Evolutionary conservation across 2,113 vertebrate genomes (phyloP).

Genomic region (Syrrhaptes paradoxus): DNA sequence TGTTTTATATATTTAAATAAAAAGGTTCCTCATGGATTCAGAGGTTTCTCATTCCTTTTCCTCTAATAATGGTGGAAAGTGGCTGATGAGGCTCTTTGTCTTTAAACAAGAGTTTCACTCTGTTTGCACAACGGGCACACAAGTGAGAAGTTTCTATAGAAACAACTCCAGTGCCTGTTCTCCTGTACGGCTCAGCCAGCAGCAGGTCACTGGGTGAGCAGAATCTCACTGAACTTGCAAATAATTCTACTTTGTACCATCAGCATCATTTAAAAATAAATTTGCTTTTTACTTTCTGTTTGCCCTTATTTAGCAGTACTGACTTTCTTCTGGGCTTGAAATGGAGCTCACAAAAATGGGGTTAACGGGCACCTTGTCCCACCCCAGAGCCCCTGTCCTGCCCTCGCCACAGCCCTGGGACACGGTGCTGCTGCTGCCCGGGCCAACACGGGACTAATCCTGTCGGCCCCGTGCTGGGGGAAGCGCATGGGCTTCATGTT

Average conservation of each 20-base stretch:
- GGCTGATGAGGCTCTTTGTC: background rate
- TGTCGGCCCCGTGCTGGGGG: too few relatives aligned
- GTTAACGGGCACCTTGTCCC: background rate
- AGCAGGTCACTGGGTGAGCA: too few relatives aligned
- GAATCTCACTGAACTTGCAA: too few relatives aligned
- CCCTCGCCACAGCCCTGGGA: too few relatives aligned
- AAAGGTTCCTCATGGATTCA: background rate
- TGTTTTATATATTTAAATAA: constrained; percentile 69
- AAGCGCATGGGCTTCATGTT: background rate
- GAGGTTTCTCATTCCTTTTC: background rate
- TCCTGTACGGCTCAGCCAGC: accelerated
- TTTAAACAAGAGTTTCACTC: background rate
- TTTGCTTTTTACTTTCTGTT: background rate
- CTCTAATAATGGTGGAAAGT: accelerated
- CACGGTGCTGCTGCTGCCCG: too few relatives aligned
- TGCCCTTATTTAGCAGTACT: too few relatives aligned
- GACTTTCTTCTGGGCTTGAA: background rate
- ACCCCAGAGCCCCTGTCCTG: accelerated
- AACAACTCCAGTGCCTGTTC: background rate
- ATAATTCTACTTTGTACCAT: background rate
- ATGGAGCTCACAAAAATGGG: accelerated
- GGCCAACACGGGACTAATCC: background rate
- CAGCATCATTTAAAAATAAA: background rate
- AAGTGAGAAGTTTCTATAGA: background rate
- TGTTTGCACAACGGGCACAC: too few relatives aligned